These are phyloP conservation scores for Leptinotarsa lineolata DNA, from an alignment of 1,140 invertebrate genomes.

Conservation along the genomic window DNA sequence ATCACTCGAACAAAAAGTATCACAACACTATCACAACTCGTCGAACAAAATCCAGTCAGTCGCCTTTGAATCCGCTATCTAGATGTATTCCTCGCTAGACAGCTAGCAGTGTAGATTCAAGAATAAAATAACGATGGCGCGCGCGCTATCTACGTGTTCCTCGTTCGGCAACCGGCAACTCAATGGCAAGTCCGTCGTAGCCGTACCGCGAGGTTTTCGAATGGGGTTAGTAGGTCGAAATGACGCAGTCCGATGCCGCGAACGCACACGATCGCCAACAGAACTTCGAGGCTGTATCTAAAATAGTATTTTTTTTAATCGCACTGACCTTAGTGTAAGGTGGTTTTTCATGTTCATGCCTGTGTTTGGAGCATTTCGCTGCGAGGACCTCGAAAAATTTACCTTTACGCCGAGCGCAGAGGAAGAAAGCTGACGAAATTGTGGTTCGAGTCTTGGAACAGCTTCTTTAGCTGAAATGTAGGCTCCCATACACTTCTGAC, in stretches of 20 bases:
- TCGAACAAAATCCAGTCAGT: constrained; percentile 5
- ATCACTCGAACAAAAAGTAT: background rate
- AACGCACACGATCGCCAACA: constrained; percentile 45
- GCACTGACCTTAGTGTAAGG: constrained; percentile 33
- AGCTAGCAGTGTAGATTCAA: background rate
- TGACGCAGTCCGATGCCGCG: constrained; percentile 49
- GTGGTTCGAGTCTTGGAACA: too few relatives aligned
- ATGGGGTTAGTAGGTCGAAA: constrained; percentile 55
- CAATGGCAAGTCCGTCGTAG: constrained; percentile 46
- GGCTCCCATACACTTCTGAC: too few relatives aligned
- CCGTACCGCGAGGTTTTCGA: constrained; percentile 49
- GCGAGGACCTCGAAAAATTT: constrained; percentile 21
- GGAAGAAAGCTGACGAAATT: constrained; percentile 5
- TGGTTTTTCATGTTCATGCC: constrained; percentile 29
- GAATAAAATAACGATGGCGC: constrained; percentile 23
- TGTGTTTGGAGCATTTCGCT: constrained; percentile 20
- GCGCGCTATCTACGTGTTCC: constrained; percentile 22
- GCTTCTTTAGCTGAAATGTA: too few relatives aligned
- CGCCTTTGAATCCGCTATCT: background rate
- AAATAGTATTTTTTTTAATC: constrained; percentile 40
- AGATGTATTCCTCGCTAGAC: background rate
- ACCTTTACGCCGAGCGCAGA: background rate
- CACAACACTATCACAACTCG: constrained; percentile 20
- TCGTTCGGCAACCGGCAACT: constrained; percentile 45
- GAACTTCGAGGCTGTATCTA: constrained; percentile 43